Conservation (phyloP, 2,888 invertebrate species). For the Nomada ruficornis region DNA sequence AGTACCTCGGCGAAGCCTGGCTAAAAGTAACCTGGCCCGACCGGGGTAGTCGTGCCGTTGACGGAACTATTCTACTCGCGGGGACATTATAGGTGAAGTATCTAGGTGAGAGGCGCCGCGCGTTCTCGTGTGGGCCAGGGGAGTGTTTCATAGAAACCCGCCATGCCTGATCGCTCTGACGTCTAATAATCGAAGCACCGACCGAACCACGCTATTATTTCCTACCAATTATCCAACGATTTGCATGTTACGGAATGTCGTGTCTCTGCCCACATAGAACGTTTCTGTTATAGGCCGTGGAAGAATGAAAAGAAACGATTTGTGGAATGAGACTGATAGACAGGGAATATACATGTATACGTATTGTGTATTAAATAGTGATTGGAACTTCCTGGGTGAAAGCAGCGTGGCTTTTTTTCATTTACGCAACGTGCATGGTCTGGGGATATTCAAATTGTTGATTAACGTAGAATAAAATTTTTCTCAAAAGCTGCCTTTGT, state of each 20-base stretch:
- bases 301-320: conserved; percentile 6
- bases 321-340: neutral
- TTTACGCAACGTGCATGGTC: neutral
- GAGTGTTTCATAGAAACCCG: neutral
- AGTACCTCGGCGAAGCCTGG: conserved; percentile 69
- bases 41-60: conserved; percentile 46
- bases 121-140: conserved; percentile 37
- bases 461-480: too few species aligned
- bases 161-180: neutral
- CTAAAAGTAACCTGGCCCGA: conserved; percentile 60
- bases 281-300: neutral
- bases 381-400: conserved; percentile 22
- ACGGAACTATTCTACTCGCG: conserved; percentile 65
- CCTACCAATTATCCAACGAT: conserved; percentile 22
- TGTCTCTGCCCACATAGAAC: conserved; percentile 18
- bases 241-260: conserved; percentile 13
- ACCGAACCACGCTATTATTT: conserved; percentile 3
- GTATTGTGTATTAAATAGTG: neutral
- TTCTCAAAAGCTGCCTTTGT: too few species aligned
- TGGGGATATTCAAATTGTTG: conserved; percentile 5
- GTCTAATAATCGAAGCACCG: conserved; percentile 27
- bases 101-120: conserved; percentile 70
- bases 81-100: conserved; percentile 69
- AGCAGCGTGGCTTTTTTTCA: neutral
- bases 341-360: neutral